phyloP scores from a whole-genome alignment of 23 tunicate species.

The Trididemnum nubilum region DNA sequence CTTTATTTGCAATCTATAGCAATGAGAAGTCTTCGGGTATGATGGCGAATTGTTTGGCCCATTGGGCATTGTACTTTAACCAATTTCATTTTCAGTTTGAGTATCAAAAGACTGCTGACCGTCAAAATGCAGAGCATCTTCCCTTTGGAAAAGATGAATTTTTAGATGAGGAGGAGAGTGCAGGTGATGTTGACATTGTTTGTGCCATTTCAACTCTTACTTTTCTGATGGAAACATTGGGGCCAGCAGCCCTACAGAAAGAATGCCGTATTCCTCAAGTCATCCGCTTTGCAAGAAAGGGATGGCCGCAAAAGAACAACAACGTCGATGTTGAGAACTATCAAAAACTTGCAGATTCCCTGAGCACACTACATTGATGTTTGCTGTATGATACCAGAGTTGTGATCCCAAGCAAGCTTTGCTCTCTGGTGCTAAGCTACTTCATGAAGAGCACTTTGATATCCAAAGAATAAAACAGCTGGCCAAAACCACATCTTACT shows the following conservation, averaged over 20 bases:
- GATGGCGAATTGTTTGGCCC: too few species aligned
- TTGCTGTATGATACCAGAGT: neutral
- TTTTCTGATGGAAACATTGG: too few species aligned
- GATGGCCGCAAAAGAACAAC: conserved; percentile 6
- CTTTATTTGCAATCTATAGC: too few species aligned
- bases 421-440: neutral
- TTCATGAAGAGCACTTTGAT: conserved; percentile 14
- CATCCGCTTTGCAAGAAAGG: neutral
- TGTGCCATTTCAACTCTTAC: too few species aligned
- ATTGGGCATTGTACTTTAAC: too few species aligned
- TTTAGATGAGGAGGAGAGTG: too few species aligned
- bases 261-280: too few species aligned
- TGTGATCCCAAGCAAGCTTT: neutral
- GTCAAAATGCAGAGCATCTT: neutral
- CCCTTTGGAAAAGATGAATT: neutral
- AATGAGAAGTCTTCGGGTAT: too few species aligned
- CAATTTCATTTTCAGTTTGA: too few species aligned
- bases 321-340: neutral
- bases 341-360: neutral
- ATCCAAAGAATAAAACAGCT: conserved; percentile 11
- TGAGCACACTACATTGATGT: neutral
- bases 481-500: neutral
- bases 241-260: too few species aligned
- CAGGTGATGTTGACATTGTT: too few species aligned
- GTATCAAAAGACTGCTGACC: too few species aligned